These are phyloP conservation scores for Uloborus diversus DNA, from an alignment of 1,140 invertebrate genomes.

Conservation along the genomic window DNA sequence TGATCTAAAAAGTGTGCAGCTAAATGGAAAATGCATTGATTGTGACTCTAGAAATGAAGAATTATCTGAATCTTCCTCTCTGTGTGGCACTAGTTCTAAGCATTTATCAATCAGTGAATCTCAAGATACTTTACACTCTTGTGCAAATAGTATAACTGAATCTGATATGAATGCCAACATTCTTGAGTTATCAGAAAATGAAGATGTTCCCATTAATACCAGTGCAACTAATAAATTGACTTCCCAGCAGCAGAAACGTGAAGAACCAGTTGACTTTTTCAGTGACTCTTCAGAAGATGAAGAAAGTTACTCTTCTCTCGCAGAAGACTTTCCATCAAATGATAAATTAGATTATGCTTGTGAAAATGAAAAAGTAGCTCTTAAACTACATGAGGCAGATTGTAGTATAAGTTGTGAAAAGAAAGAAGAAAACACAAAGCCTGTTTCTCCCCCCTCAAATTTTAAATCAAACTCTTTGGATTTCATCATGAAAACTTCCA, in stretches of 20 bases:
- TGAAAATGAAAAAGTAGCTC: not conserved
- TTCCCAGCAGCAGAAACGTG: not conserved
- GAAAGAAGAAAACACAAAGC: not conserved
- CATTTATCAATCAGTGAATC: constrained; percentile 43
- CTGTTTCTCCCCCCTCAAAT: not conserved
- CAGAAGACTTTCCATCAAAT: not conserved
- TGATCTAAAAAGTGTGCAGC: too few species aligned
- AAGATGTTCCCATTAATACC: not conserved
- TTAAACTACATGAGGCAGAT: not conserved
- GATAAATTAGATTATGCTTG: not conserved
- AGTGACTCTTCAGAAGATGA: constrained; percentile 9
- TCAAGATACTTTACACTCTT: constrained; percentile 46
- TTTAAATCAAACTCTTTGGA: not conserved
- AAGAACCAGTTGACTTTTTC: not conserved
- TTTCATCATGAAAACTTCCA: constrained; percentile 1
- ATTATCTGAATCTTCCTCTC: constrained; percentile 31
- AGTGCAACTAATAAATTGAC: not conserved
- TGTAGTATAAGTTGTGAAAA: not conserved
- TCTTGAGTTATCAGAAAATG: not conserved
- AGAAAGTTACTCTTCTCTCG: not conserved
- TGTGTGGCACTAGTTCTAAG: not conserved
- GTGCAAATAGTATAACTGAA: constrained; percentile 36
- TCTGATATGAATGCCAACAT: constrained; percentile 48
- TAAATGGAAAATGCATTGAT: not conserved
- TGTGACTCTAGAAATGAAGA: constrained; percentile 7